These are phyloP conservation scores for Epizoanthus fatuus DNA, from an alignment of 92 coral and sea anemone genomes.

Conservation along the genomic window DNA sequence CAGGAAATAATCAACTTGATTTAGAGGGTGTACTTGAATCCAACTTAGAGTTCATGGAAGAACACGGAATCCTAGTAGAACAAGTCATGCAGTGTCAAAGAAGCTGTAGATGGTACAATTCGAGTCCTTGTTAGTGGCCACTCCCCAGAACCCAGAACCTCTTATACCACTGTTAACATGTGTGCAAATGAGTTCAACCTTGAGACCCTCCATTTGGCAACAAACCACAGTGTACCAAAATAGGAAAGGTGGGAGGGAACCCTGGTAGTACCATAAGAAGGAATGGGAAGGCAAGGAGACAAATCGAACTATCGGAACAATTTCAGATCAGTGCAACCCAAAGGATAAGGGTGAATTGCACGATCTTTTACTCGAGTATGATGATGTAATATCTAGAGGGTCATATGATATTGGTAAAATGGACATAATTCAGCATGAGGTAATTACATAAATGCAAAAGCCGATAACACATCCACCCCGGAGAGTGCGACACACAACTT, in stretches of 20 bases:
- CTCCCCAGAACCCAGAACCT: conserved; percentile 1
- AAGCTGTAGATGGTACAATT: not conserved
- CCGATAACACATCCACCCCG: conserved; percentile 1
- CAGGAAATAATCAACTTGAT: not conserved
- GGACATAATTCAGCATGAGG: not conserved
- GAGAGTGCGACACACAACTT: not conserved
- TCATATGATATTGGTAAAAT: not conserved
- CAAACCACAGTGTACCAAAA: too few relatives aligned
- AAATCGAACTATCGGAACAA: not conserved
- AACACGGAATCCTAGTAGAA: not conserved
- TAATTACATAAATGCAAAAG: not conserved
- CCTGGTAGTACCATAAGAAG: too few relatives aligned
- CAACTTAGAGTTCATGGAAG: conserved; percentile 1
- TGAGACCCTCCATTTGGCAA: too few relatives aligned
- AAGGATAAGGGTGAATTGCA: not conserved
- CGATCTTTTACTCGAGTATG: not conserved
- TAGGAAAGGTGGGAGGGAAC: too few relatives aligned
- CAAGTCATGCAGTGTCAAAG: not conserved
- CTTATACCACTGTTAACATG: not conserved
- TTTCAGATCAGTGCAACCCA: not conserved
- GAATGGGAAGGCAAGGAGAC: too few relatives aligned
- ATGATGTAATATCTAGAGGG: not conserved
- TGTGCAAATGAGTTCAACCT: not conserved
- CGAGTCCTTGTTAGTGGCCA: not conserved
- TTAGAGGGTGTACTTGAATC: not conserved